Base-by-base conservation (phyloP, 1,140 invertebrate genomes). In the Apolygus lucorum region DNA sequence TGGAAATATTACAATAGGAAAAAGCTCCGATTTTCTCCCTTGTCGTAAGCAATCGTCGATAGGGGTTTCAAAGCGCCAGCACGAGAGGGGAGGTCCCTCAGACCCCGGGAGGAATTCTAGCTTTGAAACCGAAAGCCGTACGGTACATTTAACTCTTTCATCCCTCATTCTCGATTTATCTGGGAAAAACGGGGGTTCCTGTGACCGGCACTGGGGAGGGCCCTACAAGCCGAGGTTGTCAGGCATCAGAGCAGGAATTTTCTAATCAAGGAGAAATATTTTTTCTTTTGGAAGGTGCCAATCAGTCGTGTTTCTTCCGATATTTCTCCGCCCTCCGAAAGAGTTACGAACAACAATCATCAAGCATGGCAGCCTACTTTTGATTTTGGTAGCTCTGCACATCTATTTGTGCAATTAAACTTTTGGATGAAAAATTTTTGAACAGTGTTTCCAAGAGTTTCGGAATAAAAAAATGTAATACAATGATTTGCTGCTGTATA, bases 61-160 rank as follows among this genome's bases (percentile, higher is more conserved):
- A 11, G 4, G 11, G 13, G 22, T 59, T 21, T 59, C 22, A 11
- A 21, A 17, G 54, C 34, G 54, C 22, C 22, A 11, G 54, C 8
- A 17, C 2, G 4, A 4, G 4, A 59, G 54, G 4, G 13, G 54
- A 4, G 54, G 54, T 17, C 4, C 22, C 54, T 59, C n/a, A n/a
- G n/a, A n/a, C n/a, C n/a, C n/a, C n/a, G 54, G 22, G 4, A 59
- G 54, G 54, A 59, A 59, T 59, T 13, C 22, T 22, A 59, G 54
- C 54, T 59, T 24, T 59, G 54, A 13, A 17, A 13, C 54, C 54
- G 54, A 59, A 59, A 59, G 54, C 22, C 11, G 54, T 22, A 59
- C 54, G 54, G 54, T 59, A 59, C 54, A 59, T 59, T 59, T 59
- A 59, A 59, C 54, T 59, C 54, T 59, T 59, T 59, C 54, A 59